phyloP scores from a whole-genome alignment of 2,888 invertebrate genomes.

The Timandra comae region DNA sequence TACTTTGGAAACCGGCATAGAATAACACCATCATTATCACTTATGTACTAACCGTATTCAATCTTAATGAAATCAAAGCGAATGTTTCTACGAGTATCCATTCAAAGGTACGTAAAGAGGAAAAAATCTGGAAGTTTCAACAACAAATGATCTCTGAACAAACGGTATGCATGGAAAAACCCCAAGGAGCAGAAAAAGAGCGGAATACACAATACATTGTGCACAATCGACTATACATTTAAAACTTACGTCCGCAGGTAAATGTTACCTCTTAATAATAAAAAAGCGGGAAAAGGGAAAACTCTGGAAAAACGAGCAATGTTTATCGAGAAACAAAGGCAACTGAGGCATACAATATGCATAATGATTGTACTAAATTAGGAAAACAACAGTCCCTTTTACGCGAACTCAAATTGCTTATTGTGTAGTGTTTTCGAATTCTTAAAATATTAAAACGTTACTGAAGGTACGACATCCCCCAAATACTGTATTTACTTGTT shows the following conservation, averaged over 20 bases:
- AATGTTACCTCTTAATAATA: slow-evolving; percentile 58
- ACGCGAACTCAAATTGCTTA: slow-evolving; percentile 58
- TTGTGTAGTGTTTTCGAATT: slow-evolving; percentile 45
- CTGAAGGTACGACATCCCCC: no score
- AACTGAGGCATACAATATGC: slow-evolving; percentile 64
- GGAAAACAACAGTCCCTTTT: slow-evolving; percentile 51
- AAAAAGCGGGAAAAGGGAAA: slow-evolving; percentile 56
- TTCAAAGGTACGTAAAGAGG: no score
- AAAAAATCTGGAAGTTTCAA: neutral
- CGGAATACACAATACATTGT: slow-evolving; percentile 21
- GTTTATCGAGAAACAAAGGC: slow-evolving; percentile 67
- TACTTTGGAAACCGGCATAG: no score
- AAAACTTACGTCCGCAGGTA: slow-evolving; percentile 56
- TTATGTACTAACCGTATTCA: no score
- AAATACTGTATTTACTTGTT: no score
- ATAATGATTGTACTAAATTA: slow-evolving; percentile 72
- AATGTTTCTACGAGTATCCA: no score
- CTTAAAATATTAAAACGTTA: slow-evolving; percentile 16
- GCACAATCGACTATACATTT: slow-evolving; percentile 34
- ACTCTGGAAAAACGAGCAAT: slow-evolving; percentile 51
- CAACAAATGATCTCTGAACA: neutral
- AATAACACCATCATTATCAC: no score
- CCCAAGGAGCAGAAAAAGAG: slow-evolving; percentile 9
- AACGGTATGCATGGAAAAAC: no score
- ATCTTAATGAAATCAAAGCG: no score